Evolutionary conservation across 2,797 vertebrate species (phyloP).

Genomic region (Hippopotamyrus pictus): DNA sequence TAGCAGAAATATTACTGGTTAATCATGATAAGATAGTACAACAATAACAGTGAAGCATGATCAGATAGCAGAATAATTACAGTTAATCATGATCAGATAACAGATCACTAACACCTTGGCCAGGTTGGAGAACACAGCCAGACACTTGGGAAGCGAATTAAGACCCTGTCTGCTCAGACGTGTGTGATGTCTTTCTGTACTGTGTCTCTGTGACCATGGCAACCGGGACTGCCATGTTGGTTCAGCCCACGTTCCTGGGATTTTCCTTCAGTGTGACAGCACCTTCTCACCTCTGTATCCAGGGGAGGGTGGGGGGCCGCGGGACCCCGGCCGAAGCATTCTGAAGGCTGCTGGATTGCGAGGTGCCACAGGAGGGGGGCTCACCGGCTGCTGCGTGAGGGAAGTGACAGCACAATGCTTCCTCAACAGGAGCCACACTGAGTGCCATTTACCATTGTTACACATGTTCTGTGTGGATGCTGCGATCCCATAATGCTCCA

Average conservation of each 20-base stretch:
- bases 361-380: conserved; percentile 33
- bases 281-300: conserved; percentile 6
- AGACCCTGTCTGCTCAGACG: not conserved
- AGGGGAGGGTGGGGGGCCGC: not conserved
- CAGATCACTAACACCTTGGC: not conserved
- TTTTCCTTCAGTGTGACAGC: not conserved
- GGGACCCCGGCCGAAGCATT: conserved; percentile 32
- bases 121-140: not conserved
- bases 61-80: not conserved
- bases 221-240: not conserved
- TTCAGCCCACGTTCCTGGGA: not conserved
- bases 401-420: not conserved
- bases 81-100: not conserved
- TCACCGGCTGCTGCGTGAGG: not conserved
- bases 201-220: not conserved
- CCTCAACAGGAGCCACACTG: not conserved
- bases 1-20: no score
- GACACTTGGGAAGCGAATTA: not conserved
- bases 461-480: not conserved
- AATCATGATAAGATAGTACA: not conserved
- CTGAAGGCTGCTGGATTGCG: conserved; percentile 41
- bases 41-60: not conserved
- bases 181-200: not conserved
- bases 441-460: not conserved
- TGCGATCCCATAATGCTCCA: not conserved